Evolutionary conservation across 2,888 invertebrate species (phyloP), one percentile per base, ranked within the genome.

Genomic region (Dastarcus helophoroides): DNA sequence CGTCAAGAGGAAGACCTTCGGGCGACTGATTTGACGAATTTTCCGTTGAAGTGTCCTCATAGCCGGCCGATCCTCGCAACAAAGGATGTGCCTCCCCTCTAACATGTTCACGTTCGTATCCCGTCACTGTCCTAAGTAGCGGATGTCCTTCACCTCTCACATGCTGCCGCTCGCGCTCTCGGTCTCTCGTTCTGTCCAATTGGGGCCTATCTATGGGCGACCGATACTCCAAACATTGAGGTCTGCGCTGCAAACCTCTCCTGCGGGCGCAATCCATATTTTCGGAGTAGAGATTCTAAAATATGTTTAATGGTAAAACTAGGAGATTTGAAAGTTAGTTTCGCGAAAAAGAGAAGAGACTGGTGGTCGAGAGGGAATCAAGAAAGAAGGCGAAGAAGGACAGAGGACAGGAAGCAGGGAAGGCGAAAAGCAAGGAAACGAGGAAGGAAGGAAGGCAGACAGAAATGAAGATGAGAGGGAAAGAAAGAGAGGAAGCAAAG

Each of bases 81-180:
- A 33, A 14, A 9, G 33, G 29, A 21, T 30, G 33, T 3, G 33
- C 30, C 17, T 33, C 33, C 4, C 33, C 33, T 10, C 33, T 33
- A n/a, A 33, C 33, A 21, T 30, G 35, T 12, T 28, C 21, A 10
- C 29, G 31, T 28, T 26, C 26, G 8, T 9, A 17, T 3, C 12
- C 31, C n/a, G 14, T 14, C 5, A 8, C 8, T 14, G 36, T 39
- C 11, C 44, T 41, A 22, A 60, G 50, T 15, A 63, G 41, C 3
- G 64, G 60, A 39, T 58, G 58, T 0, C 56, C 62, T 38, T 64
- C 67, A 3, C 63, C 64, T 31, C 64, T 46, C 4, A 65, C 64
- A 29, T 63, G 62, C 38, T 60, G 55, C 22, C 67, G 46, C 31
- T 60, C 60, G 27, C 55, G 40, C 10, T 47, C 40, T 15, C 53